Conservation (phyloP, 1,140 invertebrate species). For the Glossosoma conforme region DNA sequence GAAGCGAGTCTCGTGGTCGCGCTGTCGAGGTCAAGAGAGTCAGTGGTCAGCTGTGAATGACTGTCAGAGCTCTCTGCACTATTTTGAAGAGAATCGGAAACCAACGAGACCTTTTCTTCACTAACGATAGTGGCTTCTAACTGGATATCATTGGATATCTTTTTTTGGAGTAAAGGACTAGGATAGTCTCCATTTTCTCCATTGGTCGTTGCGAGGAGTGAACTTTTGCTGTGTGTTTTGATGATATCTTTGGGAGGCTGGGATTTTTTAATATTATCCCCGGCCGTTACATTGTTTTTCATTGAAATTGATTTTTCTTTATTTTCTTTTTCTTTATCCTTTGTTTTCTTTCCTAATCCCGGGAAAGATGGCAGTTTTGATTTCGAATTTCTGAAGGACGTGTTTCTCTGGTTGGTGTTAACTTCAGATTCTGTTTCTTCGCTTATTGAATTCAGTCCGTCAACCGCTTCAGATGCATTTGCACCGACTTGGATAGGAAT, state of each 20-base stretch:
- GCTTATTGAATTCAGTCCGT: conserved; percentile 45
- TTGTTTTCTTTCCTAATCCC: conserved; percentile 44
- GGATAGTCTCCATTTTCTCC: conserved; percentile 43
- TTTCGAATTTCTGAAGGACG: conserved; percentile 41
- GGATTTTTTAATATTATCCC: conserved; percentile 37
- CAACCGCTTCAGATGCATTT: conserved; percentile 40
- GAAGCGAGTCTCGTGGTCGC: conserved; percentile 41
- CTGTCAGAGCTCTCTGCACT: conserved; percentile 44
- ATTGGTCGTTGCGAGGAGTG: conserved; percentile 35
- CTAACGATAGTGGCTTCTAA: conserved; percentile 39
- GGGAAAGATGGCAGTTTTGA: conserved; percentile 44
- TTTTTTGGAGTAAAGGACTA: conserved; percentile 35
- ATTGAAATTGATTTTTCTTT: conserved; percentile 17
- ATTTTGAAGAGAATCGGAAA: conserved; percentile 38
- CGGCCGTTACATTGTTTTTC: conserved; percentile 30
- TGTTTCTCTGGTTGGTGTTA: conserved; percentile 41
- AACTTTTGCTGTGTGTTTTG: conserved; percentile 42
- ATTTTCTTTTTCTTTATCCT: conserved; percentile 40
- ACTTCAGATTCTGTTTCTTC: conserved; percentile 45
- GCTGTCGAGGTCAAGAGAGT: conserved; percentile 41
- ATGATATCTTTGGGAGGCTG: conserved; percentile 42
- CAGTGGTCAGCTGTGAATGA: conserved; percentile 43
- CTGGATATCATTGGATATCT: conserved; percentile 33
- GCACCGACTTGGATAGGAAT: conserved; percentile 48
- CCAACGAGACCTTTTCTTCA: conserved; percentile 46